Conservation (phyloP, 2,888 invertebrate genomes). For the Plebejus argus region DNA sequence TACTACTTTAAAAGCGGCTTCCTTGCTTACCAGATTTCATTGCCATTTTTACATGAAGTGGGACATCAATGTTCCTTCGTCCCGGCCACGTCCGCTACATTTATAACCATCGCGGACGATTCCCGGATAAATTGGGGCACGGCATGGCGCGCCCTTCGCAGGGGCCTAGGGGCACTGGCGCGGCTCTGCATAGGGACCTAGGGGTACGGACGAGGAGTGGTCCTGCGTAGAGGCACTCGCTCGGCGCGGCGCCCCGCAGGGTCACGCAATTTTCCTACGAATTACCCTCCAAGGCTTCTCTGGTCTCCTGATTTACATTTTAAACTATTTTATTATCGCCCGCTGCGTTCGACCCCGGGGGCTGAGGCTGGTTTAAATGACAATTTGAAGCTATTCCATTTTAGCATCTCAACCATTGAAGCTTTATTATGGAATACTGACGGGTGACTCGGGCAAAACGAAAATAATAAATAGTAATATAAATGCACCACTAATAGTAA, state of each 20-base stretch:
- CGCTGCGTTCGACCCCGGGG: not conserved
- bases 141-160: not conserved
- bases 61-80: too few species aligned
- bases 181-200: not conserved
- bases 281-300: not conserved
- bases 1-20: too few species aligned
- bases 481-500: too few species aligned
- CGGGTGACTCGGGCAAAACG: not conserved
- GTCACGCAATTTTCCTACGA: constrained; percentile 11
- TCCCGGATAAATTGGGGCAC: not conserved
- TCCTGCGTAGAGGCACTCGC: not conserved
- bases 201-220: not conserved
- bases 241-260: not conserved
- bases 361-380: not conserved
- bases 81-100: constrained; percentile 2
- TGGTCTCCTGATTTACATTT: constrained; percentile 18
- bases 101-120: not conserved
- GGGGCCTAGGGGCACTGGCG: not conserved
- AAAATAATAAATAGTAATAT: not conserved
- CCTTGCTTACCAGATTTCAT: too few species aligned
- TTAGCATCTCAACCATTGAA: not conserved
- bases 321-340: constrained; percentile 19
- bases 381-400: not conserved
- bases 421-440: not conserved
- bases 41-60: too few species aligned